Conservation (phyloP, 2,888 invertebrate species). For the Callimorpha dominula region DNA sequence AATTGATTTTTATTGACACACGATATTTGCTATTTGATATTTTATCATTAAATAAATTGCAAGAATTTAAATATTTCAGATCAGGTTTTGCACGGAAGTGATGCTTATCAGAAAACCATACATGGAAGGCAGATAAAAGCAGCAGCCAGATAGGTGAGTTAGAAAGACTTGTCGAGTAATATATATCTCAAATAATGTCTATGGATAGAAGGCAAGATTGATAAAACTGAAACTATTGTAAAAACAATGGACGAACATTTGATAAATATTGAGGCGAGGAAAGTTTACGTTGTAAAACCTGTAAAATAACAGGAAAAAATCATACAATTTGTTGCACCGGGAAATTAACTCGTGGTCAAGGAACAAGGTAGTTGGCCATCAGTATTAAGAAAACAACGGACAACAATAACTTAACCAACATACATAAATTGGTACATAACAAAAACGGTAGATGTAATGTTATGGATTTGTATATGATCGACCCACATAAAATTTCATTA, state of each 20-base stretch:
- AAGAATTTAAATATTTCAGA: conserved; percentile 1
- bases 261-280: neutral
- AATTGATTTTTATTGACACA: conserved; percentile 14
- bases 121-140: neutral
- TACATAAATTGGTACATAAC: no score
- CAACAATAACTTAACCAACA: neutral
- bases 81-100: neutral
- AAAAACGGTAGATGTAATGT: neutral
- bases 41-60: conserved; percentile 2
- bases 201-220: neutral
- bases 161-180: no score
- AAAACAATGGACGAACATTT: neutral
- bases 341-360: neutral
- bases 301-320: neutral
- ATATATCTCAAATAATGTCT: no score
- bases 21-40: conserved; percentile 7
- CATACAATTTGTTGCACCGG: no score
- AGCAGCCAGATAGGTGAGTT: neutral
- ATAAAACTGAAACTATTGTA: neutral
- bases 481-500: neutral
- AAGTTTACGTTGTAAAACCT: neutral
- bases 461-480: neutral
- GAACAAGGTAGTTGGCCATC: neutral
- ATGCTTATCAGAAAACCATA: neutral
- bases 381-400: neutral